These are phyloP conservation scores for Drosophila grimshawi DNA, from an alignment of 1,140 invertebrate genomes.

Conservation along the genomic window DNA sequence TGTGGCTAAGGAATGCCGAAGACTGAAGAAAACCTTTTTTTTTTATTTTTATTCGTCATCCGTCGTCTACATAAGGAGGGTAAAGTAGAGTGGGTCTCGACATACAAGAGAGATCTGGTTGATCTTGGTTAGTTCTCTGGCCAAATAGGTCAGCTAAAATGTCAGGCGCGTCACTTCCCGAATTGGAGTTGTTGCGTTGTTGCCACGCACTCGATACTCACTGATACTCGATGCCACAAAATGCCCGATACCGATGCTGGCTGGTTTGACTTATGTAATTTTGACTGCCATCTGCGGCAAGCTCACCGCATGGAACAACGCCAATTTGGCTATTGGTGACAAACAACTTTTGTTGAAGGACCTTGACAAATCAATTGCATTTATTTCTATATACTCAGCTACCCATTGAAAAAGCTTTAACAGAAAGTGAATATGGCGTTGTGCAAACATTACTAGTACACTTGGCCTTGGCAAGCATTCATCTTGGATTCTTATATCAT, in stretches of 20 bases:
- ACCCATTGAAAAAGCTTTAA: neutral
- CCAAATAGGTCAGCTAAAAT: constrained; percentile 22
- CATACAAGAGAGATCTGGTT: constrained; percentile 7
- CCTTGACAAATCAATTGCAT: constrained; percentile 35
- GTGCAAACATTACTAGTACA: too few species aligned
- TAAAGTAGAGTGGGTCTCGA: neutral
- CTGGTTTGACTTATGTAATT: constrained; percentile 45
- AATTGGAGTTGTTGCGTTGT: constrained; percentile 7
- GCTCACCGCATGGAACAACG: constrained; percentile 3
- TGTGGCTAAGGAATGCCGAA: constrained; percentile 32
- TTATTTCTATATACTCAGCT: neutral
- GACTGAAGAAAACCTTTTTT: constrained; percentile 7
- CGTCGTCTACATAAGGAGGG: neutral
- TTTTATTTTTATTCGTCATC: constrained; percentile 32
- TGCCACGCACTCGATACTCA: neutral
- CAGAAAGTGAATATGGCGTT: neutral
- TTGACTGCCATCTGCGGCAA: constrained; percentile 57
- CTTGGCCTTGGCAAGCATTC: too few species aligned
- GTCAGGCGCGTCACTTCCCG: constrained; percentile 19
- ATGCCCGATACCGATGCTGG: neutral
- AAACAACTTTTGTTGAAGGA: constrained; percentile 66
- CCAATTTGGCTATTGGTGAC: constrained; percentile 73
- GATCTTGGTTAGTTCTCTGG: constrained; percentile 19
- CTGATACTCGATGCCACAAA: neutral
- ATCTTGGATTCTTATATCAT: too few species aligned